Evolutionary conservation across 35 echinoderm and acorn worm species (phyloP).

Genomic region (Holothuria glaberrima): DNA sequence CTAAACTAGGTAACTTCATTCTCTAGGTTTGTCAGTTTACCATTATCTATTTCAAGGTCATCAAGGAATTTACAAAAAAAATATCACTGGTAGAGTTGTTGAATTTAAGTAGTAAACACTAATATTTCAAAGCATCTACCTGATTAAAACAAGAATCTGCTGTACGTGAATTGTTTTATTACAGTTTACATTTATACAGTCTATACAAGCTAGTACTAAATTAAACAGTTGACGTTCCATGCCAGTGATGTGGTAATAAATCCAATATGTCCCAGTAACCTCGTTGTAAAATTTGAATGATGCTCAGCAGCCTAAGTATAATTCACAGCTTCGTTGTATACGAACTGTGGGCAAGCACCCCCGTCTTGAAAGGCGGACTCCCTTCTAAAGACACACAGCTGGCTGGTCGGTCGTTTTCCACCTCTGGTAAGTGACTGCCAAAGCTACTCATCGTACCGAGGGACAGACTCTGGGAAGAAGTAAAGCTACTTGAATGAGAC

Average conservation of each 20-base stretch:
- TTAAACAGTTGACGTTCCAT: no score
- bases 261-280: no score
- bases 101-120: neutral
- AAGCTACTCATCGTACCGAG: conserved; percentile 36
- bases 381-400: conserved; percentile 64
- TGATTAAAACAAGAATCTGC: no score
- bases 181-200: no score
- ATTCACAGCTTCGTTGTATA: conserved; percentile 44
- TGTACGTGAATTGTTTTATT: no score
- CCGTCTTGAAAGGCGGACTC: conserved; percentile 14
- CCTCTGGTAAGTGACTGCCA: conserved; percentile 64
- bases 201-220: no score
- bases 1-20: conserved; percentile 39
- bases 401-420: conserved; percentile 79
- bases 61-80: neutral
- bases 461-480: conserved; percentile 60
- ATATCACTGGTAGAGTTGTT: neutral
- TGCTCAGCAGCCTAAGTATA: no score
- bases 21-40: conserved; percentile 12
- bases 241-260: no score
- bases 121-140: neutral
- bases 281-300: no score
- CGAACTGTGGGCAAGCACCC: conserved; percentile 19
- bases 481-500: conserved; percentile 29
- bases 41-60: conserved; percentile 25